Evolutionary conservation across 2,888 invertebrate genomes (phyloP).

Genomic region (Apamea monoglypha): DNA sequence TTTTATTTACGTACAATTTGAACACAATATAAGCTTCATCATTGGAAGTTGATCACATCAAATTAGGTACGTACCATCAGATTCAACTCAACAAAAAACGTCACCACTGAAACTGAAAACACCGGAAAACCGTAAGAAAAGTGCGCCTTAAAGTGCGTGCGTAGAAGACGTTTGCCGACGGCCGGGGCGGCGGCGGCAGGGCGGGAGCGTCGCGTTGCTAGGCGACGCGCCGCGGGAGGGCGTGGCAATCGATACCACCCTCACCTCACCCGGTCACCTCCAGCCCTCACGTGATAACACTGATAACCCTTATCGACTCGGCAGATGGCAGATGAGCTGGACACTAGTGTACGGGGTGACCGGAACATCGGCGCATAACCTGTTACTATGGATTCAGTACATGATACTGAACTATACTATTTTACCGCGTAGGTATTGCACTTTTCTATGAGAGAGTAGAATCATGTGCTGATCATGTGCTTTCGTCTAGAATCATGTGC

Average conservation of each 20-base stretch:
- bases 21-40: background rate
- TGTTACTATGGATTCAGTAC: background rate
- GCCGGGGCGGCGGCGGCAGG: conserved; percentile 70
- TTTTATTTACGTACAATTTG: background rate
- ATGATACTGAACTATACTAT: background rate
- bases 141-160: conserved; percentile 59
- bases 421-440: background rate
- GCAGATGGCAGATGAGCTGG: conserved; percentile 25
- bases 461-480: background rate
- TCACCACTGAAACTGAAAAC: conserved; percentile 44
- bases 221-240: conserved; percentile 91
- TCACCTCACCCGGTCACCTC: conserved; percentile 78
- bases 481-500: background rate
- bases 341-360: background rate
- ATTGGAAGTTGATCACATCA: background rate
- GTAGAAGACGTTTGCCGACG: conserved; percentile 69
- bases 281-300: conserved; percentile 74
- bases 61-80: background rate
- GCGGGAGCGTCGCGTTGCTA: conserved; percentile 82
- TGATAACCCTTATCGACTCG: conserved; percentile 69
- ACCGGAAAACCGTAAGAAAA: conserved; percentile 27
- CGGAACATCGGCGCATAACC: background rate
- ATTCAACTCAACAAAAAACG: background rate
- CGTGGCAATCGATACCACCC: conserved; percentile 93
- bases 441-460: background rate